Base-by-base conservation (phyloP, 2,113 vertebrate genomes). In the Guaruba guarouba region DNA sequence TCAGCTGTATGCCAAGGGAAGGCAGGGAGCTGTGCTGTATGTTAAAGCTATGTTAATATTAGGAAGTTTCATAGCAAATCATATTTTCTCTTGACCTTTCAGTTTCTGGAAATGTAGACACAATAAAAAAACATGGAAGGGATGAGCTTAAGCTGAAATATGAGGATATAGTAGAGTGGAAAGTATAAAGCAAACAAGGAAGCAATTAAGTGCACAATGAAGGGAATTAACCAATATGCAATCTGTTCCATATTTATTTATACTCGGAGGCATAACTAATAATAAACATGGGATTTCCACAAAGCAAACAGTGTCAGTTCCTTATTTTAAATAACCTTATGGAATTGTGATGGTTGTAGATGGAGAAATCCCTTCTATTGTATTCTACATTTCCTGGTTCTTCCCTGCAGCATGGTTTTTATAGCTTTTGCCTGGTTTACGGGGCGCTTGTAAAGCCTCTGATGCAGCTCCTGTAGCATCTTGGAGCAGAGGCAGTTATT, bases 161-260 rank as follows among this genome's bases (percentile, higher is more conserved):
- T 8, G 91, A 87, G 82, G 55, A 39, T 80, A 59, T 59, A 86
- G 91, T 59, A 25, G 93, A 82, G 83, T 76, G 83, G 92, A 86
- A 90, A 94, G 82, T 70, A 76, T 63, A 88, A 95, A 87, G 94
- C 95, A 94, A 96, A 96, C 88, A 85, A 88, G 90, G 86, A 97
- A 95, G 86, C 86, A 94, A 92, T 96, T 93, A 96, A 96, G 83
- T 8, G 64, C 44, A 91, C 90, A 94, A 95, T 59, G 86, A 88
- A 86, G 84, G 84, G 92, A 92, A 92, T 95, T 85, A 91, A 93
- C 52, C 63, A 86, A 79, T 64, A 73, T 96, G 92, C 85, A 86
- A 80, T 87, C 79, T 64, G 52, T 91, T 81, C 85, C 16, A 0
- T 70, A 75, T 78, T 86, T 95, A 82, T 97, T 96, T 97, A 89